Conservation (phyloP, 2,113 vertebrate species). For the Phoxinus phoxinus region DNA sequence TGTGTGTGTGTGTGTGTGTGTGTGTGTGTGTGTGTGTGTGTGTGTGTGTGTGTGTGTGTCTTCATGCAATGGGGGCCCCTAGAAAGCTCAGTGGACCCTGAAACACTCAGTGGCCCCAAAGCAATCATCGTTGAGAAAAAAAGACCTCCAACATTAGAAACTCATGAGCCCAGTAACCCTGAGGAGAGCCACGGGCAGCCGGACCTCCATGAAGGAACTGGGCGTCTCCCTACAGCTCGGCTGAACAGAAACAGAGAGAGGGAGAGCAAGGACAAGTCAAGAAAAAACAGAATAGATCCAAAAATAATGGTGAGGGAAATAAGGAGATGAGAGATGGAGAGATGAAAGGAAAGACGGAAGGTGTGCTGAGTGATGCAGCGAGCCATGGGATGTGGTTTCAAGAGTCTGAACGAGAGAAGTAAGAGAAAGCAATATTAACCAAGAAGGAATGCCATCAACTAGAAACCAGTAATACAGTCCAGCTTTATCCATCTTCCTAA, state of each 20-base stretch:
- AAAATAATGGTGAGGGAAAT: background rate
- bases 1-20: background rate
- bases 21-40: background rate
- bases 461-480: background rate
- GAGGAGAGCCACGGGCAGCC: conserved; percentile 23
- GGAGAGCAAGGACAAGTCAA: background rate
- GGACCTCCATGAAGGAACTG: conserved; percentile 50
- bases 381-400: conserved; percentile 28
- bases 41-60: background rate
- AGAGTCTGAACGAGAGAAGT: conserved; percentile 7
- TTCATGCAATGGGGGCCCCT: background rate
- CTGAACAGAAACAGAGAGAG: conserved; percentile 10
- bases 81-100: conserved; percentile 22
- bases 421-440: background rate
- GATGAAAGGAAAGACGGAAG: conserved; percentile 57
- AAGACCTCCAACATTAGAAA: conserved; percentile 19
- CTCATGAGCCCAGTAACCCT: conserved; percentile 41
- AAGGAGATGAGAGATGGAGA: background rate
- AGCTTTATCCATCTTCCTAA: conserved; percentile 11
- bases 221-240: conserved; percentile 11
- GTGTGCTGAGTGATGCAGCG: conserved; percentile 47
- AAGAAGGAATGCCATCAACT: background rate
- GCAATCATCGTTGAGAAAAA: conserved; percentile 33
- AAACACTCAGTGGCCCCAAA: conserved; percentile 44
- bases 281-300: background rate